A percentile compares a stretch with the other conserved stretches of the same genome.
Conservation (phyloP, 2,113 vertebrate species). For the Alouatta palliata region DNA sequence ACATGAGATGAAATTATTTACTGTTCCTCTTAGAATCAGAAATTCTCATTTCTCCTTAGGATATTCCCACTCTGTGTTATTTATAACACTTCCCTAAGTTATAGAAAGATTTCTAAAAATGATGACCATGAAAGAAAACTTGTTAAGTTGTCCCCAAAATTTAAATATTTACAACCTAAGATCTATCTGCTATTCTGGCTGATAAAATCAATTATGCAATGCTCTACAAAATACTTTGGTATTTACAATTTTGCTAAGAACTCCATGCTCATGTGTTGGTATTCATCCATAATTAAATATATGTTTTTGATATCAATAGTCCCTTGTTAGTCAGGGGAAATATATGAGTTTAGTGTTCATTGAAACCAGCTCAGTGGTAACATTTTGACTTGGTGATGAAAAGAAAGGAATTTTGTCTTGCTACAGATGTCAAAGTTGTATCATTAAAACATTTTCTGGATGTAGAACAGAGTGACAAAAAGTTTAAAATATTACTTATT, state of each 20-base stretch:
- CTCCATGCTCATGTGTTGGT: neutral
- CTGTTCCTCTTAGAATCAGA: neutral
- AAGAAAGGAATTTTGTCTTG: neutral
- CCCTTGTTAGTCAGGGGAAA: neutral
- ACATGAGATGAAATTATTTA: neutral
- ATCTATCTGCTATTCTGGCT: neutral
- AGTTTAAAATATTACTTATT: neutral
- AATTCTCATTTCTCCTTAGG: neutral
- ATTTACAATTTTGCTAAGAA: conserved; percentile 24
- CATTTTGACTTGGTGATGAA: neutral
- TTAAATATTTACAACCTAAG: neutral
- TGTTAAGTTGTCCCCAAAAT: neutral
- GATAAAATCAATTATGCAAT: neutral
- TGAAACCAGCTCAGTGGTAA: neutral
- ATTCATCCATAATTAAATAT: neutral
- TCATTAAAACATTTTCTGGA: neutral
- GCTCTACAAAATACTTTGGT: neutral
- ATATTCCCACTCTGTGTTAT: neutral
- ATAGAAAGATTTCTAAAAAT: neutral
- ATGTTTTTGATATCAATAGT: neutral
- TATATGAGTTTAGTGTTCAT: neutral
- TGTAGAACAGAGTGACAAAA: neutral
- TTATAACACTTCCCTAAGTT: neutral
- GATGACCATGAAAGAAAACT: neutral
- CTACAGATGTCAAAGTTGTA: neutral